These are phyloP conservation scores for Patella ulyssiponensis DNA, from an alignment of 2,888 invertebrate species.

Conservation along the genomic window DNA sequence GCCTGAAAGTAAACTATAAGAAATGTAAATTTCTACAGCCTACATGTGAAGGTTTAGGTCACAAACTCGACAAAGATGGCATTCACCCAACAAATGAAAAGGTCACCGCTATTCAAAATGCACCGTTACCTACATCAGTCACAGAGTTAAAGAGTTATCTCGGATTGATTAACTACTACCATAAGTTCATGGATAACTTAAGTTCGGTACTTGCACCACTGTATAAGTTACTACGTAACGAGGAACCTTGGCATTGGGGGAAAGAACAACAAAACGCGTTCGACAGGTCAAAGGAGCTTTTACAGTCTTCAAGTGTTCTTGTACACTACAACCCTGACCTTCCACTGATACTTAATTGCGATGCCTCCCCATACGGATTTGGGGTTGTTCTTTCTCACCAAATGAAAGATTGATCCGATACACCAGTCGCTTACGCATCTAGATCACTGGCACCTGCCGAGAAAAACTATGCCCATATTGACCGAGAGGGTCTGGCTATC, in stretches of 20 bases:
- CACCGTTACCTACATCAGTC: too few relatives aligned
- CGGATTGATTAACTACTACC: too few relatives aligned
- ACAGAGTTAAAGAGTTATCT: too few relatives aligned
- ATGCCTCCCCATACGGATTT: slow-evolving; percentile 67
- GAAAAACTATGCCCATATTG: slow-evolving; percentile 15
- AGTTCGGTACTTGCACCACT: slow-evolving; percentile 17
- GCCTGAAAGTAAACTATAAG: too few relatives aligned
- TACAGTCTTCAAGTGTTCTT: slow-evolving; percentile 45
- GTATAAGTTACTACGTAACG: slow-evolving; percentile 31
- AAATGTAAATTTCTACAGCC: too few relatives aligned
- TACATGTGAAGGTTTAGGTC: too few relatives aligned
- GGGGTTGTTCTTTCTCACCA: slow-evolving; percentile 46
- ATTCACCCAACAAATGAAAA: too few relatives aligned
- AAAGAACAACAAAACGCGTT: slow-evolving; percentile 33
- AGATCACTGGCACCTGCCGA: slow-evolving; percentile 23
- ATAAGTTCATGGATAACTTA: too few relatives aligned
- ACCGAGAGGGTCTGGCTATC: not conserved
- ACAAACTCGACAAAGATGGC: too few relatives aligned
- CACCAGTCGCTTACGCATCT: slow-evolving; percentile 28
- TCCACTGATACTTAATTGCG: slow-evolving; percentile 62
- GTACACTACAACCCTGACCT: too few relatives aligned
- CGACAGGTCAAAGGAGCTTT: slow-evolving; percentile 36
- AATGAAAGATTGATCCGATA: slow-evolving; percentile 20
- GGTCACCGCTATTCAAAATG: too few relatives aligned
- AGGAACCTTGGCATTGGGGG: slow-evolving; percentile 39